Percentiles rank a stretch among this genome's conserved stretches.
phyloP scores from a whole-genome alignment of 2,113 vertebrate species.

The Narcine bancroftii region DNA sequence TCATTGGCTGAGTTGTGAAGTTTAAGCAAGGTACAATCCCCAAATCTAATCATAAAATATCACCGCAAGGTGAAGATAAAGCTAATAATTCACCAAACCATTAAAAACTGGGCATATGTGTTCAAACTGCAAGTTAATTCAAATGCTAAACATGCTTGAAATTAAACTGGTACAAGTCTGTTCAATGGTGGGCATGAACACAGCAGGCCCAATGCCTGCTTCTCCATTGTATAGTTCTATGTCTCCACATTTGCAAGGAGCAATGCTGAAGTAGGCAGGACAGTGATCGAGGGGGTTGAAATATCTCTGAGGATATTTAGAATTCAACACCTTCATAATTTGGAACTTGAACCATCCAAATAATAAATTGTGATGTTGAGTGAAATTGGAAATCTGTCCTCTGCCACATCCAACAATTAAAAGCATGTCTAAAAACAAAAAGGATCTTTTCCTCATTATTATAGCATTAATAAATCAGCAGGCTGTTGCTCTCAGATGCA shows the following conservation, averaged over 20 bases:
- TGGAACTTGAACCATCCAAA: not conserved
- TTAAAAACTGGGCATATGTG: not conserved
- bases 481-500: not conserved
- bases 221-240: no score
- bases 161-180: no score
- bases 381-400: not conserved
- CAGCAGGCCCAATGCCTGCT: no score
- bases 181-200: no score
- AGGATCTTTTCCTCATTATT: not conserved
- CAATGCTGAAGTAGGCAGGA: not conserved
- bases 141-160: not conserved
- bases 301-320: not conserved
- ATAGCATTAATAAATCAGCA: not conserved
- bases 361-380: not conserved
- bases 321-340: not conserved
- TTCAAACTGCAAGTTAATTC: not conserved
- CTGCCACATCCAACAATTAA: not conserved
- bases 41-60: not conserved
- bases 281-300: not conserved
- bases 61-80: not conserved
- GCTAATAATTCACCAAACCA: not conserved
- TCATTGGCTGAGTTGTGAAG: not conserved
- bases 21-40: not conserved
- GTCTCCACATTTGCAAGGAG: no score
- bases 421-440: not conserved